Percentiles rank a stretch among this genome's conserved stretches.
These are phyloP conservation scores for Pteruthius melanotis DNA, from an alignment of 2,113 vertebrate species.

Conservation along the genomic window DNA sequence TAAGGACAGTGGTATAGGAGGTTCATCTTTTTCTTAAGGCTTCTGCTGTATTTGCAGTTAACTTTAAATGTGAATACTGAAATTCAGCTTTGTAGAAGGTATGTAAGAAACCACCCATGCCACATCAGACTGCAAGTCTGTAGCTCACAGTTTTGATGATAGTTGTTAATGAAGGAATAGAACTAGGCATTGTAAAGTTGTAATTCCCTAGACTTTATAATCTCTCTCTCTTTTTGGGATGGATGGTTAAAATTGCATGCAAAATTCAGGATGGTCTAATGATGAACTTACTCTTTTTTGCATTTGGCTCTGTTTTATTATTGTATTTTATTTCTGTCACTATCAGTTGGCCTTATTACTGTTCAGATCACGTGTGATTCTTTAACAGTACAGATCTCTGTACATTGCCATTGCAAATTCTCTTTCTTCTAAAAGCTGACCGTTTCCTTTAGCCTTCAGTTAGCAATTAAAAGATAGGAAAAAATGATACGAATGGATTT, in stretches of 20 bases:
- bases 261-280: not conserved
- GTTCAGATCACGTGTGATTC: not conserved
- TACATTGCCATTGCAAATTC: not conserved
- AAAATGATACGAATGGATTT: not conserved
- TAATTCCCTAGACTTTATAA: not conserved
- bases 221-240: not conserved
- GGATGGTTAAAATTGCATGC: not conserved
- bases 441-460: not conserved
- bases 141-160: not conserved
- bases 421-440: not conserved
- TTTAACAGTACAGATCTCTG: not conserved
- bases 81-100: not conserved
- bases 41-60: not conserved
- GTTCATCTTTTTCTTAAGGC: not conserved
- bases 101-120: not conserved
- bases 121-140: not conserved
- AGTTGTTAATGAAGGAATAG: not conserved
- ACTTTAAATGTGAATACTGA: not conserved
- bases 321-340: not conserved
- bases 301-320: not conserved
- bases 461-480: not conserved
- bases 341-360: not conserved
- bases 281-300: not conserved
- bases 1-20: not conserved
- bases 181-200: not conserved